A percentile compares a stretch with the other conserved stretches of the same genome.
phyloP scores from a whole-genome alignment of 2,797 vertebrate species.

The Heterohyrax brucei region DNA sequence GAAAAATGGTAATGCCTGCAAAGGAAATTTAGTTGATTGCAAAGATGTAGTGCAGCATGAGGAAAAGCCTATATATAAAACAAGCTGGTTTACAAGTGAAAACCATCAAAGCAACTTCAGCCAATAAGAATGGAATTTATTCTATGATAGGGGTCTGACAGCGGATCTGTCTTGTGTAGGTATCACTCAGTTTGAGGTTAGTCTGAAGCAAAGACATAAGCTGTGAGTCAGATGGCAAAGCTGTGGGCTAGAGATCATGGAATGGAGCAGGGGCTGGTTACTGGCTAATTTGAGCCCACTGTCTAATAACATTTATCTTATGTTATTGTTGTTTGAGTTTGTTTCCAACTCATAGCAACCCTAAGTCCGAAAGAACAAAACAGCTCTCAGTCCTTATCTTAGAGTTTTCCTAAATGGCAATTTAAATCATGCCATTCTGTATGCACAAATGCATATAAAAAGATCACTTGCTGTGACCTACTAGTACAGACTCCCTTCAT shows the following conservation, averaged over 20 bases:
- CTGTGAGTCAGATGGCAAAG: background rate
- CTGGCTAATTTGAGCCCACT: background rate
- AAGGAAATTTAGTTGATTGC: slow-evolving; percentile 53
- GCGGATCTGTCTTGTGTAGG: background rate
- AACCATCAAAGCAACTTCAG: background rate
- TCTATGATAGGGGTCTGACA: background rate
- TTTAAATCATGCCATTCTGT: background rate
- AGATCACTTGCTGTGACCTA: background rate
- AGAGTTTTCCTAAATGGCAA: background rate
- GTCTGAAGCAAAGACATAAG: background rate
- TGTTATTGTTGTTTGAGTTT: background rate
- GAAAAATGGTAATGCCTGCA: slow-evolving; percentile 28
- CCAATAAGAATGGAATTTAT: background rate
- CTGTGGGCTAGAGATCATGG: background rate
- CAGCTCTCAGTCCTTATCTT: background rate
- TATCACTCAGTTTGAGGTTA: background rate
- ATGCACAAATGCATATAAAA: slow-evolving; percentile 4
- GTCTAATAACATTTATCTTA: slow-evolving; percentile 40
- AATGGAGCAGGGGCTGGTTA: background rate
- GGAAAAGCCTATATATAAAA: background rate
- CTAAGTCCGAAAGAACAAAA: no score
- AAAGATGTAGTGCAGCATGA: background rate
- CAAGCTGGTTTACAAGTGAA: background rate
- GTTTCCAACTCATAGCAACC: background rate
- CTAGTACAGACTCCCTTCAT: background rate